These are phyloP conservation scores for Apodemus agrarius DNA, from an alignment of 2,797 vertebrate species.

Conservation along the genomic window DNA sequence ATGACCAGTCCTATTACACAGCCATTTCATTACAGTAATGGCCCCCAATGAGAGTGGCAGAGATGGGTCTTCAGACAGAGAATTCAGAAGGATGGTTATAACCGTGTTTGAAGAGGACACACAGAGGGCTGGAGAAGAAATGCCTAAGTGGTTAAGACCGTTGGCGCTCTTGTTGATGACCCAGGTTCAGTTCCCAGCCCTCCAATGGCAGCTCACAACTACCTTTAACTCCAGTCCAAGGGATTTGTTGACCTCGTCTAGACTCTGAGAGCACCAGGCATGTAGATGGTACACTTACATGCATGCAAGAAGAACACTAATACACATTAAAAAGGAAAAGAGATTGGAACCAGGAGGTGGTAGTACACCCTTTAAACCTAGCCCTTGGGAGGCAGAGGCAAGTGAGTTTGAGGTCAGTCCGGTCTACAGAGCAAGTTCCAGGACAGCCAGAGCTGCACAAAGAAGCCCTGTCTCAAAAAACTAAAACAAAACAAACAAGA, in stretches of 20 bases:
- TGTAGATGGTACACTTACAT: neutral
- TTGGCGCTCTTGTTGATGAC: neutral
- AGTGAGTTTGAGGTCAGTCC: neutral
- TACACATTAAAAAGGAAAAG: neutral
- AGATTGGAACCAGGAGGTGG: no score
- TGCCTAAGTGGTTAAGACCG: neutral
- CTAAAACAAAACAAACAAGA: neutral
- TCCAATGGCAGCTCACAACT: neutral
- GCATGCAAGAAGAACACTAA: neutral
- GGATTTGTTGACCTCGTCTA: neutral
- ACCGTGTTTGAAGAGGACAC: neutral
- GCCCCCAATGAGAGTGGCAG: neutral
- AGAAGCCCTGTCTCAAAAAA: neutral
- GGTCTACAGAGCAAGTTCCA: neutral
- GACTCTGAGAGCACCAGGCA: neutral
- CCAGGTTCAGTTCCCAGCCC: neutral
- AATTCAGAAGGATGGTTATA: neutral
- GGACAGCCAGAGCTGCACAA: neutral
- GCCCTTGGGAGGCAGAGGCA: neutral
- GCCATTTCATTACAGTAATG: neutral
- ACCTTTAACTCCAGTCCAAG: neutral
- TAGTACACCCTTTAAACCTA: neutral
- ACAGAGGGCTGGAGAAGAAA: neutral
- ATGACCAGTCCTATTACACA: neutral
- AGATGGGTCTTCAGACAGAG: neutral